Conservation (phyloP, 2,113 vertebrate genomes). For the Mobula birostris region DNA sequence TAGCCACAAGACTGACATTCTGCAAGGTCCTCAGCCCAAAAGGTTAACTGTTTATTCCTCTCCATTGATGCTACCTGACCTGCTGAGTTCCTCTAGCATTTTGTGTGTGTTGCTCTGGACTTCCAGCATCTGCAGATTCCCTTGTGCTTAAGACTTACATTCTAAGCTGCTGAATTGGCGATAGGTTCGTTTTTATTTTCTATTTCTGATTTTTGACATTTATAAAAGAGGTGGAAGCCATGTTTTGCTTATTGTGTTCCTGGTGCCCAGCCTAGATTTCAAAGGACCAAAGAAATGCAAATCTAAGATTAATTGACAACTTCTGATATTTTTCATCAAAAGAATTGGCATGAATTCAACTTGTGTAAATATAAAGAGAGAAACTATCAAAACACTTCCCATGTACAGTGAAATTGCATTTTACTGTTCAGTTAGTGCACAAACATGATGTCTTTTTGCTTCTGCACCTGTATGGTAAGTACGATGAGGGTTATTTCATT, state of each 20-base stretch:
- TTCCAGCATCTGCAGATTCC: no score
- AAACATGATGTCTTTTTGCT: not conserved
- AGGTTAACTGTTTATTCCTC: no score
- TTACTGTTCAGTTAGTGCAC: not conserved
- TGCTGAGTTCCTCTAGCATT: no score
- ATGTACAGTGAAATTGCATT: not conserved
- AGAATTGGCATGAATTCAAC: not conserved
- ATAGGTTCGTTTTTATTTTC: not conserved
- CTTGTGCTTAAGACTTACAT: not conserved
- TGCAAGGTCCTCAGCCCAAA: no score
- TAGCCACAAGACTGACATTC: not conserved
- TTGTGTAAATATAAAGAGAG: constrained; percentile 1
- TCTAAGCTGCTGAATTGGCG: not conserved
- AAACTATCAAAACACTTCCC: not conserved
- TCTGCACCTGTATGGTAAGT: not conserved
- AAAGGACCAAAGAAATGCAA: not conserved
- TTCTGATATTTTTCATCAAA: not conserved
- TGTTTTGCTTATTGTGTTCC: not conserved
- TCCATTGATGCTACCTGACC: no score
- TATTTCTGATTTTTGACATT: not conserved
- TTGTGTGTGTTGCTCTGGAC: no score
- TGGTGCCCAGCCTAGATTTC: not conserved
- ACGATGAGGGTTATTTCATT: not conserved
- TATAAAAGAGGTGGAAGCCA: not conserved
- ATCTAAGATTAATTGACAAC: not conserved